Percentiles rank a stretch among this genome's conserved stretches.
Conservation (phyloP, 2,888 invertebrate genomes). For the Trachelus troglodyta region DNA sequence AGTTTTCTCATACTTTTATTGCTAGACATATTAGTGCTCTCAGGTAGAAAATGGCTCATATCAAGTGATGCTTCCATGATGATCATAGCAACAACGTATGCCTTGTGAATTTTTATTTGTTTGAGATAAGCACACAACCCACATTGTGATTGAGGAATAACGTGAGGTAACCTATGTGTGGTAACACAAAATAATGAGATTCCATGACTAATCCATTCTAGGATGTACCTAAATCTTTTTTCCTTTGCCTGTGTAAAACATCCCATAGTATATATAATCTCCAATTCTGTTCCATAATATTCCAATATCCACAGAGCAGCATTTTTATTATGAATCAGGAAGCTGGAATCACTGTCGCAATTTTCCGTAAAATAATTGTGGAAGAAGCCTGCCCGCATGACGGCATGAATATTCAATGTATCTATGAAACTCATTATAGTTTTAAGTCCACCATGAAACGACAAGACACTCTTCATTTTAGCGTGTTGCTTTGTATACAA, state of each 20-base stretch:
- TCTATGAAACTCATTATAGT: not conserved
- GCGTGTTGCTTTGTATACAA: not conserved
- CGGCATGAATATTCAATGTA: not conserved
- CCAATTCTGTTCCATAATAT: not conserved
- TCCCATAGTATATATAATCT: not conserved
- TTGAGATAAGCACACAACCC: not conserved
- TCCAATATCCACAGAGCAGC: not conserved
- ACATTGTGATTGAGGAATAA: not conserved
- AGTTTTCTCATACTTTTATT: not conserved
- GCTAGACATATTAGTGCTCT: not conserved
- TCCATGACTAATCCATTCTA: not conserved
- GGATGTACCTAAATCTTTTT: not conserved
- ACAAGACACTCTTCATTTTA: not conserved
- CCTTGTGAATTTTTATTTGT: not conserved
- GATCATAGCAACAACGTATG: not conserved
- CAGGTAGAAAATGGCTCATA: not conserved
- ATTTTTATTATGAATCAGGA: conserved; percentile 1
- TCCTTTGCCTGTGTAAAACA: not conserved
- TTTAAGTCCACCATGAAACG: not conserved
- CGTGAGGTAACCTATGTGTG: not conserved
- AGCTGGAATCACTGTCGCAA: not conserved
- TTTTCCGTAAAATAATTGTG: conserved; percentile 1
- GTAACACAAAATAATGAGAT: not conserved
- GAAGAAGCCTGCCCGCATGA: not conserved
- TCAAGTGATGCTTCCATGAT: not conserved